phyloP scores from a whole-genome alignment of 2,888 invertebrate species.

The Phragmatobia fuliginosa region DNA sequence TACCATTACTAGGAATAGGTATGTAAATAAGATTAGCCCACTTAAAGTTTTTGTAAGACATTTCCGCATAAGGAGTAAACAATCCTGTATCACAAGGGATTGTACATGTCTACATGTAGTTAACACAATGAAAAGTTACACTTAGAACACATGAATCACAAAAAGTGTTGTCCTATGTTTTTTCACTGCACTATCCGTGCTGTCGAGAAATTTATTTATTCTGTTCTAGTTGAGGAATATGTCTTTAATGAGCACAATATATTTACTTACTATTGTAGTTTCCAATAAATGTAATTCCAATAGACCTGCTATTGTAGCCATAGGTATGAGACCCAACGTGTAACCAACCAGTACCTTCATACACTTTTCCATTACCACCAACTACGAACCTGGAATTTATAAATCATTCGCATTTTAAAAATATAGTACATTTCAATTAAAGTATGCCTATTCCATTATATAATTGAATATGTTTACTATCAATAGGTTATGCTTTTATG shows the following conservation, averaged over 20 bases:
- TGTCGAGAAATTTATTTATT: neutral
- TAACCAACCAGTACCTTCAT: conserved; percentile 89
- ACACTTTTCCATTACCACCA: conserved; percentile 88
- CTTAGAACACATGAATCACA: too few species aligned
- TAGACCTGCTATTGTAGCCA: conserved; percentile 86
- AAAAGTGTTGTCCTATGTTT: too few species aligned
- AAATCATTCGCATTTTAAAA: neutral
- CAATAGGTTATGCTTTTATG: too few species aligned
- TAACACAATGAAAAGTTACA: too few species aligned
- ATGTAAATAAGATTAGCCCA: too few species aligned
- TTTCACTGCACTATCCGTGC: too few species aligned
- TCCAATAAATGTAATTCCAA: conserved; percentile 89
- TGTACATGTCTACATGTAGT: too few species aligned
- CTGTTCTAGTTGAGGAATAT: neutral
- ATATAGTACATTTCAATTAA: neutral
- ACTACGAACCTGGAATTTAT: conserved; percentile 82
- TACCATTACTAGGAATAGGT: too few species aligned
- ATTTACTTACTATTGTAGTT: conserved; percentile 66
- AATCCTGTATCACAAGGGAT: too few species aligned
- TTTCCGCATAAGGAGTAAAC: too few species aligned
- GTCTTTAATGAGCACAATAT: neutral
- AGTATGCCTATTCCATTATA: neutral
- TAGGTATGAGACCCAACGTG: conserved; percentile 86
- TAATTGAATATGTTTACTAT: neutral
- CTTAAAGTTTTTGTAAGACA: too few species aligned